These are phyloP conservation scores for Nesogale talazaci DNA, from an alignment of 2,113 vertebrate genomes.

Conservation along the genomic window DNA sequence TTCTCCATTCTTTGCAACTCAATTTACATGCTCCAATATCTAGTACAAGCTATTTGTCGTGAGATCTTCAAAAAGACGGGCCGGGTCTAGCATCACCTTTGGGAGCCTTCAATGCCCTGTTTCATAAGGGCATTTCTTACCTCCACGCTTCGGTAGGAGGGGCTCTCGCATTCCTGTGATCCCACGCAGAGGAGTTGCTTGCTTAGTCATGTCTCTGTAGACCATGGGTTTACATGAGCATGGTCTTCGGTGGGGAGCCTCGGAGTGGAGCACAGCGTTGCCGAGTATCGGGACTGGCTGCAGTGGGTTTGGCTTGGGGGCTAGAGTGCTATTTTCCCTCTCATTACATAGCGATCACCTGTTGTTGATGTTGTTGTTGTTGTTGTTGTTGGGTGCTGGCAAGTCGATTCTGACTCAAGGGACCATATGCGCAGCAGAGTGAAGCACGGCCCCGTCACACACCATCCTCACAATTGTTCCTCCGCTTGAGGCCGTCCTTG, in stretches of 20 bases:
- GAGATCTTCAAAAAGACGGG: conserved; percentile 38
- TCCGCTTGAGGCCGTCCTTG: too few species aligned
- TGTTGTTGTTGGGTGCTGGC: too few species aligned
- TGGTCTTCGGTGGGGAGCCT: not conserved
- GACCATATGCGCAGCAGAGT: too few species aligned
- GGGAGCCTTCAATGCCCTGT: not conserved
- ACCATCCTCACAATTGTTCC: too few species aligned
- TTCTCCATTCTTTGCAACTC: conserved; percentile 20
- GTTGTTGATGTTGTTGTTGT: too few species aligned
- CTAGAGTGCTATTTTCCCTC: not conserved
- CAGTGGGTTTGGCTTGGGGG: not conserved
- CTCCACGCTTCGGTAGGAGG: not conserved
- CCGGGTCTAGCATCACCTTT: not conserved
- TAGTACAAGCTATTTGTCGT: not conserved
- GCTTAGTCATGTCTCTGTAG: not conserved
- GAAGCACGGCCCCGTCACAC: too few species aligned
- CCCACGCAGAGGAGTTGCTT: not conserved
- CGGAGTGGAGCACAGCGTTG: not conserved
- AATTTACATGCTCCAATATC: not conserved
- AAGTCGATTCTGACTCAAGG: too few species aligned
- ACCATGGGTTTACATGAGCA: not conserved
- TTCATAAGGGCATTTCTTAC: conserved; percentile 33
- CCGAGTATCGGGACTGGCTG: not conserved
- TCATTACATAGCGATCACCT: not conserved
- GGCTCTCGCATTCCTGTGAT: not conserved